Base-by-base conservation (phyloP, 1,140 invertebrate genomes). In the Phymastichus coffea region DNA sequence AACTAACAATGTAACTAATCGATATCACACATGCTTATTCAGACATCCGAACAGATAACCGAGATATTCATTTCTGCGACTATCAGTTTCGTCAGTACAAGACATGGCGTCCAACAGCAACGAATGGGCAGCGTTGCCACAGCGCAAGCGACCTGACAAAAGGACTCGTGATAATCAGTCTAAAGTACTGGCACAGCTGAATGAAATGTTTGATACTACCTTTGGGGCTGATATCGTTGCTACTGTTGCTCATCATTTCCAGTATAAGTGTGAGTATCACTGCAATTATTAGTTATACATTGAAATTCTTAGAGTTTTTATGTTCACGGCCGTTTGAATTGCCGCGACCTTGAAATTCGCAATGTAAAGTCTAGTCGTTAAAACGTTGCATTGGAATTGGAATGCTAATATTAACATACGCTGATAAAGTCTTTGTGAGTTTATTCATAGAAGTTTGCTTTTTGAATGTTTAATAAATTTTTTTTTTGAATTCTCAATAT, bases 191-290 rank as follows among this genome's bases (percentile, higher is more conserved):
- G 35, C 65, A n/a, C 47, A 57, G 22, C 56, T 78, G 4, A 65
- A 58, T 26, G 73, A 74, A 38, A 64, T 76, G 63, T 78, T 78
- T 64, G 67, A 68, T 7, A 64, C 66, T 46, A 64, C 63, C 26
- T 58, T 77, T 19, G 68, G 73, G 53, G 20, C 55, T 2, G 72
- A 72, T 20, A 64, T 76, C n/a, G 73, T 78, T 37, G 40, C 63
- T 7, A 70, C 69, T 9, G 71, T 78, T n/a, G 75, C 72, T 33
- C 47, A 68, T 37, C 69, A 67, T 46, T 76, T 68, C 57, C 51
- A 72, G 22, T 78, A 67, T 67, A 65, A 76, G 62, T 55, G 74
- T 76, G 67, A 75, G 67, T 65, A 48, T 38, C 22, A 38, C 30
- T 59, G 6, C 14, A 2, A 22, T 17, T 46, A 30, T 17, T 40